Base-by-base conservation (phyloP, 2,113 vertebrate species). In the Channa argus region DNA sequence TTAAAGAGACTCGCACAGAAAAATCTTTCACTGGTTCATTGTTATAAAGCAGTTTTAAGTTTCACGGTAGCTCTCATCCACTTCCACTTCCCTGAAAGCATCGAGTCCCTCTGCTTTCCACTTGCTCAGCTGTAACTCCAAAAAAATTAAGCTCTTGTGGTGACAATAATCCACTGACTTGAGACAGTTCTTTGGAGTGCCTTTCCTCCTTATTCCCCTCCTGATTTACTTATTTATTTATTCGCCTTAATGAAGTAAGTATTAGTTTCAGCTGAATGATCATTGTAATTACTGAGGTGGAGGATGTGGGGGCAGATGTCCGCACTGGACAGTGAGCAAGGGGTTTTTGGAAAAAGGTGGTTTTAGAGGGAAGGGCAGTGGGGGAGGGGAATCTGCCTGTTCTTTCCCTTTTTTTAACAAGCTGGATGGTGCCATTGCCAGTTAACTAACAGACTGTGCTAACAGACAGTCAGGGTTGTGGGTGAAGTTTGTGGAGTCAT, bases 261-360 rank as follows among this genome's bases (percentile, higher is more conserved):
- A 85, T 86, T 89, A 84, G 81, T 87, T 86, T 82, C 87, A 92
- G 80, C 79, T 89, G 86, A 89, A 54, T 91, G 89, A 91, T 93
- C 92, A 86, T 86, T 89, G 89, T 93, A 93, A 94, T 94, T 91
- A 90, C 76, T 82, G 74, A 73, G 71, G 65, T 74, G 72, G 71
- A 55, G 53, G 51, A 43, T 24, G 24, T 24, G 49, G 63, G 52
- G 79, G 46, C 50, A 33, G 59, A 38, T 24, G 34, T 79, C 80
- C 67, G 69, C 43, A 9, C 74, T 80, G 89, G 85, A 88, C 81
- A 82, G 56, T 60, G 64, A 73, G 72, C 5, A 37, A 14, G 64
- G 24, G 63, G 76, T 63, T 69, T 83, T 60, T 72, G 46, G 38
- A 34, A 73, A 77, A 71, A 85, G 49, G 55, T 78, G 63, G 58